Conservation (phyloP, 1,140 invertebrate species). For the Aphelinus certus region DNA sequence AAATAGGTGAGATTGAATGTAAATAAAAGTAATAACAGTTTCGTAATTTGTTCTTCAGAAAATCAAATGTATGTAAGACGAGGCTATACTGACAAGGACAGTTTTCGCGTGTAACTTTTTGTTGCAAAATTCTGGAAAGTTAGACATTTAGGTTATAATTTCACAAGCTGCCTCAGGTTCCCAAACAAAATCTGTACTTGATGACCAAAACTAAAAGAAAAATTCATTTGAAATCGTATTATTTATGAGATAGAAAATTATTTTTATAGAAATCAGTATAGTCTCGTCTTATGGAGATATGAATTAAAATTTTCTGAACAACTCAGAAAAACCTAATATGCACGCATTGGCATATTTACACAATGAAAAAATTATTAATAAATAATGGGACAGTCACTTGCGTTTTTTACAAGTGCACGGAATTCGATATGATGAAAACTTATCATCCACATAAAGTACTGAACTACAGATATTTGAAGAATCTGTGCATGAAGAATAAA, state of each 20-base stretch:
- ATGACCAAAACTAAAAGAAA: too few relatives aligned
- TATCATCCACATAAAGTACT: constrained; percentile 5
- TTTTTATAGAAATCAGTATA: constrained; percentile 19
- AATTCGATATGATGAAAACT: not conserved
- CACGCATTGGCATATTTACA: not conserved
- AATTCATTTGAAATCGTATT: too few relatives aligned
- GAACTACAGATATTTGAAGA: constrained; percentile 4
- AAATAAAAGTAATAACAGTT: constrained; percentile 1
- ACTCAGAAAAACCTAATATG: not conserved
- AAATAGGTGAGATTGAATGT: constrained; percentile 30
- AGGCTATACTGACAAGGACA: constrained; percentile 23
- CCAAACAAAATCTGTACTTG: too few relatives aligned
- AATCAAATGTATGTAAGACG: constrained; percentile 24
- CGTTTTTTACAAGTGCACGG: not conserved
- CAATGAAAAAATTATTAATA: not conserved
- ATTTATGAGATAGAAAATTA: not conserved
- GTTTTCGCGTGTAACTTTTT: too few relatives aligned
- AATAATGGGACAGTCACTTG: not conserved
- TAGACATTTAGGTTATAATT: too few relatives aligned
- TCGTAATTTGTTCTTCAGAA: constrained; percentile 33
- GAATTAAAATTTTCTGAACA: not conserved
- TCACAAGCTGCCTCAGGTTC: too few relatives aligned
- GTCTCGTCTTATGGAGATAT: constrained; percentile 3
- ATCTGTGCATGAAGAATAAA: constrained; percentile 16
- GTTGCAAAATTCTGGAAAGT: too few relatives aligned